These are phyloP conservation scores for Magallana angulata DNA, from an alignment of 1,140 invertebrate genomes.

Conservation along the genomic window DNA sequence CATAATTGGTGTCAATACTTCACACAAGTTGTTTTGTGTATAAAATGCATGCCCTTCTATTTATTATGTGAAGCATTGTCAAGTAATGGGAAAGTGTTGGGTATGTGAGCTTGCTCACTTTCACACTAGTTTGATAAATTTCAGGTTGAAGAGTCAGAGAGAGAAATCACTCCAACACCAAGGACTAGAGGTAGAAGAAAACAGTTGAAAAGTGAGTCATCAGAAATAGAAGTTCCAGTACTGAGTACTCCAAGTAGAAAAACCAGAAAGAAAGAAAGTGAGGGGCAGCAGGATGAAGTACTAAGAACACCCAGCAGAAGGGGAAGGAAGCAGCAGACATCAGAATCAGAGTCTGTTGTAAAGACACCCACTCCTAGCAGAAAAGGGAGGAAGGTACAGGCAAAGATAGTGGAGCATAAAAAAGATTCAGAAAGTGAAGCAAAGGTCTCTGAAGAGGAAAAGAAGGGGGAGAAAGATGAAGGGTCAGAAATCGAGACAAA, in stretches of 20 bases:
- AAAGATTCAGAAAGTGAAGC: slow-evolving; percentile 13
- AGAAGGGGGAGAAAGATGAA: no score
- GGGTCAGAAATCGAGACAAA: not conserved
- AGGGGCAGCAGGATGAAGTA: not conserved
- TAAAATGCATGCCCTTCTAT: no score
- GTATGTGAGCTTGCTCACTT: no score
- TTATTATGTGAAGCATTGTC: no score
- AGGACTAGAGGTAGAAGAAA: slow-evolving; percentile 29
- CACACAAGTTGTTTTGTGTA: no score
- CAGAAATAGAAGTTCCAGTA: not conserved
- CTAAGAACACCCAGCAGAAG: not conserved
- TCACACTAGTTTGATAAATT: not conserved
- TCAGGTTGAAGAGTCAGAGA: not conserved
- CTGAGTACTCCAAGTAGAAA: not conserved
- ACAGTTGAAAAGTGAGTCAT: not conserved
- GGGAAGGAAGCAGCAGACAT: not conserved
- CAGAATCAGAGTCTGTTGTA: not conserved
- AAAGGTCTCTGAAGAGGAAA: not conserved
- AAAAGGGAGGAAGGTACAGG: not conserved
- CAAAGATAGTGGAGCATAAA: not conserved
- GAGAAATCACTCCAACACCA: slow-evolving; percentile 1
- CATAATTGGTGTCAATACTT: no score
- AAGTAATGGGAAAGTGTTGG: no score
- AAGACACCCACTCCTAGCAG: not conserved
- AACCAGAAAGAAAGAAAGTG: not conserved